These are phyloP conservation scores for Gouania willdenowi DNA, from an alignment of 2,797 vertebrate genomes.

Conservation along the genomic window DNA sequence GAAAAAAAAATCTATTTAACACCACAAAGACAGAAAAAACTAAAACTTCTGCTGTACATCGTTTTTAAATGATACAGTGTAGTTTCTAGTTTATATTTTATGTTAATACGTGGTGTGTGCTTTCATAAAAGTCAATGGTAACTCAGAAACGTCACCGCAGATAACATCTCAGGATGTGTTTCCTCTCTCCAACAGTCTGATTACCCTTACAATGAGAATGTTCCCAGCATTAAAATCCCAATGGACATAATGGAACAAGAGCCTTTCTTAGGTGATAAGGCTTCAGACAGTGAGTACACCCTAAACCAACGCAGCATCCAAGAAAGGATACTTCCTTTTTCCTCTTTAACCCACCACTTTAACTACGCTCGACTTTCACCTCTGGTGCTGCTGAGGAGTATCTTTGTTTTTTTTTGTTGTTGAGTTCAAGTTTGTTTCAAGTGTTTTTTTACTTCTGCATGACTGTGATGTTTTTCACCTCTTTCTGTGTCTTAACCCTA, in stretches of 20 bases:
- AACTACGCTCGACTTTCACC: slow-evolving; percentile 2
- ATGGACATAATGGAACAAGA: slow-evolving; percentile 99
- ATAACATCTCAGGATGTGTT: slow-evolving; percentile 26
- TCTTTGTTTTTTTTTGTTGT: background rate
- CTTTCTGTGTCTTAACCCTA: too few species aligned
- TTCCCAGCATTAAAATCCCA: slow-evolving; percentile 99
- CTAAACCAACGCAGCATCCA: slow-evolving; percentile 33
- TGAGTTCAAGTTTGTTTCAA: too few species aligned
- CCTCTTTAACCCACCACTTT: background rate
- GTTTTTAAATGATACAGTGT: too few species aligned
- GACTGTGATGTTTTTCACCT: too few species aligned
- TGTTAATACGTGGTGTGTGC: too few species aligned
- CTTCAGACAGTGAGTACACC: slow-evolving; percentile 95
- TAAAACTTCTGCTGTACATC: too few species aligned
- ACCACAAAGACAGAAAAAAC: too few species aligned
- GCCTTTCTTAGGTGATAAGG: slow-evolving; percentile 96
- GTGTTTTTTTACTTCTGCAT: too few species aligned
- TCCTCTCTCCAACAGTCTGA: slow-evolving; percentile 88
- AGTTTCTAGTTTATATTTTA: too few species aligned
- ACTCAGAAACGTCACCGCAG: background rate
- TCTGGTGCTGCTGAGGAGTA: slow-evolving; percentile 1
- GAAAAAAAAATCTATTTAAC: too few species aligned
- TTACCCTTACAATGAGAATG: slow-evolving; percentile 93
- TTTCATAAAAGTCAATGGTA: too few species aligned
- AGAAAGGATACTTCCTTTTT: slow-evolving; percentile 7